Conservation (phyloP, 2,888 invertebrate species). For the Drosophila suboccidentalis region DNA sequence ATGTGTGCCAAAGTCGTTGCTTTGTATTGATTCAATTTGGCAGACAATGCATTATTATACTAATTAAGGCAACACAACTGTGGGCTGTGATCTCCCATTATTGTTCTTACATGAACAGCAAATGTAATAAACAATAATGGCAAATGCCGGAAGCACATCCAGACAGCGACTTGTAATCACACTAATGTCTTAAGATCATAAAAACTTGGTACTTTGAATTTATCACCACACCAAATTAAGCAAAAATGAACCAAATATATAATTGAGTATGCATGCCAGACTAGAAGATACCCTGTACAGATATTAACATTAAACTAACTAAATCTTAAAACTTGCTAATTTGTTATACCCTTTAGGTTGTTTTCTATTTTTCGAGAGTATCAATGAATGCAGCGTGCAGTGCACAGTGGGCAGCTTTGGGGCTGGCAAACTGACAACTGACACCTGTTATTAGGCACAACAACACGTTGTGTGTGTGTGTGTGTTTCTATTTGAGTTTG, state of each 20-base stretch:
- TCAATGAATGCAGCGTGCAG: conserved; percentile 28
- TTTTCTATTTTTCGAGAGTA: neutral
- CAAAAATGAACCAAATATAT: conserved; percentile 18
- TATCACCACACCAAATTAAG: conserved; percentile 48
- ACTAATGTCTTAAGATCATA: conserved; percentile 50
- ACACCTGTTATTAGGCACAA: conserved; percentile 78
- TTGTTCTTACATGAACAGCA: conserved; percentile 11
- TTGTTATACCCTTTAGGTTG: conserved; percentile 1
- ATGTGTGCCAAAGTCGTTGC: conserved; percentile 45
- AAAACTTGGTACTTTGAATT: conserved; percentile 65
- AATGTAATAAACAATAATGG: conserved; percentile 30
- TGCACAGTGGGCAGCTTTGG: conserved; percentile 69
- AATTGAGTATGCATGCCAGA: conserved; percentile 2
- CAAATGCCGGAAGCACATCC: conserved; percentile 53
- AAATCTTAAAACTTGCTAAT: neutral
- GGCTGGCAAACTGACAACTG: conserved; percentile 73
- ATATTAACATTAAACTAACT: neutral
- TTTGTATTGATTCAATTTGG: conserved; percentile 28
- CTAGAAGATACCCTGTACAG: conserved; percentile 20
- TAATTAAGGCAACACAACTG: conserved; percentile 39
- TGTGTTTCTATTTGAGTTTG: conserved; percentile 35
- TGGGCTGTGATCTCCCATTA: conserved; percentile 36
- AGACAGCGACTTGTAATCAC: conserved; percentile 69
- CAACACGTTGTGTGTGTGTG: conserved; percentile 54
- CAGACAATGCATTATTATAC: conserved; percentile 36